Evolutionary conservation across 2,888 invertebrate species (phyloP).

Genomic region (Octodonta nipae): DNA sequence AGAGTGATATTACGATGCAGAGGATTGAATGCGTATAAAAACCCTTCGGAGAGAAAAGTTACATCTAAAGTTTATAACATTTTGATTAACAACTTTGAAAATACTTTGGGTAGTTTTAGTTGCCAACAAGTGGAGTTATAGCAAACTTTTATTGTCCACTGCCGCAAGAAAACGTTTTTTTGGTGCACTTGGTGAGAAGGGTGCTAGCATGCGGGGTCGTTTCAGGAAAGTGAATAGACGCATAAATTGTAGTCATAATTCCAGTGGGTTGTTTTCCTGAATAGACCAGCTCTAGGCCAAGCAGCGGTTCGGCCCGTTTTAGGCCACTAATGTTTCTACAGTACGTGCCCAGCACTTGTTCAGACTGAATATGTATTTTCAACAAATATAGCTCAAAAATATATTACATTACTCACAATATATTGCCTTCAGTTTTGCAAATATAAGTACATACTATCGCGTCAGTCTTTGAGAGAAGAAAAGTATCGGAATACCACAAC

Average conservation of each 20-base stretch:
- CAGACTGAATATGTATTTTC: slow-evolving; percentile 17
- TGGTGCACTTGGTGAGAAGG: slow-evolving; percentile 23
- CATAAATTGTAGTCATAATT: neutral
- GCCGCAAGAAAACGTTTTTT: slow-evolving; percentile 26
- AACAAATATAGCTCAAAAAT: slow-evolving; percentile 38
- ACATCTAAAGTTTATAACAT: slow-evolving; percentile 28
- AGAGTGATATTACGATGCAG: no score
- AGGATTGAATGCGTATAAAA: no score
- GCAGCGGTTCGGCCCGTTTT: slow-evolving; percentile 14
- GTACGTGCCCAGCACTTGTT: slow-evolving; percentile 14
- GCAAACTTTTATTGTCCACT: slow-evolving; percentile 32
- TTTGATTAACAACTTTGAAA: slow-evolving; percentile 37
- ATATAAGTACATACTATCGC: slow-evolving; percentile 25
- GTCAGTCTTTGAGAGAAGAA: slow-evolving; percentile 35
- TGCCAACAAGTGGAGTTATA: slow-evolving; percentile 34
- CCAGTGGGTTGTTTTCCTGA: neutral
- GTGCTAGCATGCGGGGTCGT: slow-evolving; percentile 19
- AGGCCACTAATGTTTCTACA: slow-evolving; percentile 18
- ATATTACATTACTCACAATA: slow-evolving; percentile 26
- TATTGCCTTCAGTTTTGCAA: slow-evolving; percentile 36
- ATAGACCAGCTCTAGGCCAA: slow-evolving; percentile 18
- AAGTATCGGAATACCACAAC: no score
- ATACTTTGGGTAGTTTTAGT: slow-evolving; percentile 28
- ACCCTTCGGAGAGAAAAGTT: slow-evolving; percentile 15
- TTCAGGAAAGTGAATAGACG: neutral